Evolutionary conservation across 2,888 invertebrate genomes (phyloP), one percentile per base, ranked within the genome.

Genomic region (Pristionchus maxplancki): DNA sequence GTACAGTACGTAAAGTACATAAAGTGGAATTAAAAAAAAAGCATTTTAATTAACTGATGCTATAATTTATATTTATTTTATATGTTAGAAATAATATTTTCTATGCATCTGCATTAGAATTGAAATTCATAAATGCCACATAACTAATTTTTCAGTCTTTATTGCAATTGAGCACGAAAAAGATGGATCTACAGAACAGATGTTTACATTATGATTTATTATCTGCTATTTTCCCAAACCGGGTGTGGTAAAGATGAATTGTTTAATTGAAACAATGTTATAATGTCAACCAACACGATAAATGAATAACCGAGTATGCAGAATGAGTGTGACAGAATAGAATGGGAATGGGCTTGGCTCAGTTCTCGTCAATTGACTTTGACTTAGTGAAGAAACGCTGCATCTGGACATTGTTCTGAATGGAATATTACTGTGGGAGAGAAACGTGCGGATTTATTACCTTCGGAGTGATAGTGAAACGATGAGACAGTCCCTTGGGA

Each of bases 381-480:
- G 82, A 53, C 82, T 82, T 82, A 31, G 82, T 82, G 90, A 90
- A 92, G 92, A 93, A 93, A 81, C 93, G 93, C 87, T 93, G 93
- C 62, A 93, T 90, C 74, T 93, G 91, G 87, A 93, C 93, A 84
- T 89, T 92, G 90, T 93, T 93, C 93, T 93, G 90, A 24, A 93
- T 83, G 62, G 37, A 44, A 48, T 28, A n/a, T 62, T 9, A n/a
- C n/a, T 24, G 50, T 84, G 71, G 34, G 53, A 83, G 50, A 28
- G 28, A 83, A 17, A 20, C 6, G 13, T 62, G 67, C 8, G 2
- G 20, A 87, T 37, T n/a, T 34, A 28, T 34, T 48, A 93, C 93
- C 92, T 91, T 91, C 44, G 93, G 93, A 88, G 93, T 93, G 71
- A 90, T 90, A 28, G 93, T 93, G 91, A 92, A 93, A 17, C 93